Base-by-base conservation (phyloP, 2,113 vertebrate species). In the Corythaixoides concolor region DNA sequence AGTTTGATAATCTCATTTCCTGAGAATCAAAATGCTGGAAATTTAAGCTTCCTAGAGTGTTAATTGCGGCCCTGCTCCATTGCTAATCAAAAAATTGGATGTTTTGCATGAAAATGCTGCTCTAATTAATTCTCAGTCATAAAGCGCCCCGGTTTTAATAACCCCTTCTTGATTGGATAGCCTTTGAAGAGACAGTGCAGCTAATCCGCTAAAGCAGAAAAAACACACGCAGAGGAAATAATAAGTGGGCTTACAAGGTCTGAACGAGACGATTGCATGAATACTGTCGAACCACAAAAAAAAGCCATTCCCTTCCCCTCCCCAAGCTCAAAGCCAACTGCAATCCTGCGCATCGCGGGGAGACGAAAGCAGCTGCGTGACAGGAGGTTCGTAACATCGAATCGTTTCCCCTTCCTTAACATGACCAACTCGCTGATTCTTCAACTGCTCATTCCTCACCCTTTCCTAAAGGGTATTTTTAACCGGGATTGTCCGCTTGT, bases 41-140 rank as follows among this genome's bases (percentile, higher is more conserved):
- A 98, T 97, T 97, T 96, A 95, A 98, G 98, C 98, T 98, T 98
- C 98, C 98, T 84, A 97, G 97, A 98, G 98, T 98, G 98, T 97
- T 98, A 98, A 98, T 98, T 98, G 98, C 66, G 50, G 98, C 98
- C 97, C 96, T 97, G 98, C 97, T 98, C 98, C 97, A 96, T 88
- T 97, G 97, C 98, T 98, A 98, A 98, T 98, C 98, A 98, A 98
- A 98, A 98, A 98, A 98, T 98, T 98, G 98, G 97, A 98, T 98
- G 98, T 98, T 98, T 98, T 98, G 98, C 98, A 98, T 98, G 98
- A 98, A 98, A 98, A 98, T 98, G 97, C 96, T 80, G 97, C 97
- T 97, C 98, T 98, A 98, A 98, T 98, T 98, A 98, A 98, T 98
- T 98, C 98, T 97, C 97, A 98, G 98, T 86, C 98, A 98, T 98